phyloP scores from a whole-genome alignment of 1,140 invertebrate genomes.

The Tachypleus tridentatus region DNA sequence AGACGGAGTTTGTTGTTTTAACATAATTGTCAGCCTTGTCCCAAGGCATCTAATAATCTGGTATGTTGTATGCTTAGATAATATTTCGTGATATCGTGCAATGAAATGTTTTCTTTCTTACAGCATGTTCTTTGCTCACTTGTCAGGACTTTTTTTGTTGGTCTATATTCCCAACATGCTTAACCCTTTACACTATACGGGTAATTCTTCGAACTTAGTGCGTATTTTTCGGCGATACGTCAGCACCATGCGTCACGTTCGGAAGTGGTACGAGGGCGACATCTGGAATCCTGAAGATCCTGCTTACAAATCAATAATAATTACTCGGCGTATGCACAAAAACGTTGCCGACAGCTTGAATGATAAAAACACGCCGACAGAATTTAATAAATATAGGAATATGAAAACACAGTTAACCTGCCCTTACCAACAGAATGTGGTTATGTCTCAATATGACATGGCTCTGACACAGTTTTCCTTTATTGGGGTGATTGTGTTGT shows the following conservation, averaged over 20 bases:
- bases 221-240: conserved; percentile 60
- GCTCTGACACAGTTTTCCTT: conserved; percentile 53
- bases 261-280: conserved; percentile 55
- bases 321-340: conserved; percentile 12
- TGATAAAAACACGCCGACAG: too few species aligned
- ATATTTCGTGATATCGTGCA: too few species aligned
- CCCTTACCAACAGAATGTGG: not conserved
- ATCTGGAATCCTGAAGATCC: conserved; percentile 36
- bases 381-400: too few species aligned
- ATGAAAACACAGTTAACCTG: not conserved
- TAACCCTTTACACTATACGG: conserved; percentile 33
- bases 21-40: too few species aligned
- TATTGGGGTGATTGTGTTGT: conserved; percentile 56
- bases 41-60: too few species aligned
- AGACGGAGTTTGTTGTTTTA: too few species aligned
- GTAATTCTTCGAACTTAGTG: conserved; percentile 35
- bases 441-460: conserved; percentile 54
- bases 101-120: conserved; percentile 7
- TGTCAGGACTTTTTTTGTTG: conserved; percentile 13
- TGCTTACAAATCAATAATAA: conserved; percentile 34
- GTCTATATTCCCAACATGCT: conserved; percentile 9
- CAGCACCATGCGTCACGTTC: conserved; percentile 54
- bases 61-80: too few species aligned
- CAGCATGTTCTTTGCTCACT: conserved; percentile 12
- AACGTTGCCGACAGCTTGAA: conserved; percentile 1